A percentile compares a stretch with the other conserved stretches of the same genome.
Evolutionary conservation across 2,888 invertebrate species (phyloP).

Genomic region (Drosophila koepferae): DNA sequence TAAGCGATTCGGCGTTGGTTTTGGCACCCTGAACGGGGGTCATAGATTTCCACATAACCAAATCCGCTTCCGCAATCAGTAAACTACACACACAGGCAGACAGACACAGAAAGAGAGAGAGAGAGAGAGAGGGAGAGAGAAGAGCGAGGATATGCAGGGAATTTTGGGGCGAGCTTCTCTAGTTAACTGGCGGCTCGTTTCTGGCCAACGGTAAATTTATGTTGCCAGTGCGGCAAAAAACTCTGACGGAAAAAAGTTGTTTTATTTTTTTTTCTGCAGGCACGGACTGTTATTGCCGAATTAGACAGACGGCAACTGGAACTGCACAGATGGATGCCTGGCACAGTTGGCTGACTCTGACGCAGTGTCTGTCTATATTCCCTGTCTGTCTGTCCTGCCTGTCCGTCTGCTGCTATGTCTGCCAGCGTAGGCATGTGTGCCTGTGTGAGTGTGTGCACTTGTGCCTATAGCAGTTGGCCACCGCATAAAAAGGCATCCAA

Average conservation of each 20-base stretch:
- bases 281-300: conserved; percentile 71
- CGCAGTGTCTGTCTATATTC: conserved; percentile 50
- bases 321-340: conserved; percentile 79
- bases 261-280: conserved; percentile 20
- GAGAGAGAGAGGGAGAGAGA: background rate
- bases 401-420: conserved; percentile 18
- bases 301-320: conserved; percentile 72
- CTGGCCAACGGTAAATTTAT: conserved; percentile 78
- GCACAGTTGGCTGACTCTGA: conserved; percentile 73
- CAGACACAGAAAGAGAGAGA: conserved; percentile 5
- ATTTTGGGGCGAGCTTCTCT: conserved; percentile 37
- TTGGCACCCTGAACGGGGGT: conserved; percentile 34
- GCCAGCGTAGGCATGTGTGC: background rate
- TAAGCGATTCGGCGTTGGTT: conserved; percentile 71
- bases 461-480: conserved; percentile 64
- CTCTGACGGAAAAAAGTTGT: conserved; percentile 59
- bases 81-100: conserved; percentile 64
- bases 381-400: conserved; percentile 8
- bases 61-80: conserved; percentile 80
- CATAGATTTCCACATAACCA: conserved; percentile 76
- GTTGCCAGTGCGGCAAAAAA: conserved; percentile 72
- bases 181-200: conserved; percentile 77
- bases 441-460: conserved; percentile 43
- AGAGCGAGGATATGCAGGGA: background rate
- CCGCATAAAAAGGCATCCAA: conserved; percentile 74